Conservation (phyloP, 2,797 vertebrate genomes). For the Zalophus californianus region DNA sequence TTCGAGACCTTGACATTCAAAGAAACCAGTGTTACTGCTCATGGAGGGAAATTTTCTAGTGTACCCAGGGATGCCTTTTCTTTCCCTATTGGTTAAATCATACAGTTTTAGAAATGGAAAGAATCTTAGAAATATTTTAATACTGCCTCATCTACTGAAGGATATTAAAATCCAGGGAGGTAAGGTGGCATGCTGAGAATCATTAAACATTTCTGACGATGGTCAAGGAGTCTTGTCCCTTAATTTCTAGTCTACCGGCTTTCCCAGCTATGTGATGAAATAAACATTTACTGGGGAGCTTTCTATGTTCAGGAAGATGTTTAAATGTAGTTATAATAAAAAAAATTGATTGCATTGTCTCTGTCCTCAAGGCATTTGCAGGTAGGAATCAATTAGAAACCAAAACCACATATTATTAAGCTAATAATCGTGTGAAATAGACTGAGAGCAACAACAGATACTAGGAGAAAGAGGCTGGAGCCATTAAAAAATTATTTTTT, state of each 20-base stretch:
- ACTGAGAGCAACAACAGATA: not conserved
- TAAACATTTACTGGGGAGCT: conserved; percentile 12
- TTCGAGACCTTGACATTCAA: conserved; percentile 58
- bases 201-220: conserved; percentile 44
- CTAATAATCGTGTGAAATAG: conserved; percentile 22
- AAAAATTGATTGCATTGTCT: not conserved
- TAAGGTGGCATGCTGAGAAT: conserved; percentile 30
- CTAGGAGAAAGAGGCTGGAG: not conserved
- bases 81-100: conserved; percentile 26
- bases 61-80: conserved; percentile 30
- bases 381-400: conserved; percentile 28
- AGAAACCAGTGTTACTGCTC: conserved; percentile 63
- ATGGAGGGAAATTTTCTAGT: not conserved
- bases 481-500: not conserved
- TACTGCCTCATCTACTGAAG: conserved; percentile 62
- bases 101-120: conserved; percentile 51
- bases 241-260: conserved; percentile 14
- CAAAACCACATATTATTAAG: not conserved
- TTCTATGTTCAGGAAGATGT: conserved; percentile 18
- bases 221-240: conserved; percentile 32
- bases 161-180: conserved; percentile 61
- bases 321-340: conserved; percentile 26
- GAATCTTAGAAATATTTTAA: conserved; percentile 61
- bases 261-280: conserved; percentile 41
- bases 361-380: not conserved